phyloP scores from a whole-genome alignment of 2,113 vertebrate species.

The Coracopsis vasa region DNA sequence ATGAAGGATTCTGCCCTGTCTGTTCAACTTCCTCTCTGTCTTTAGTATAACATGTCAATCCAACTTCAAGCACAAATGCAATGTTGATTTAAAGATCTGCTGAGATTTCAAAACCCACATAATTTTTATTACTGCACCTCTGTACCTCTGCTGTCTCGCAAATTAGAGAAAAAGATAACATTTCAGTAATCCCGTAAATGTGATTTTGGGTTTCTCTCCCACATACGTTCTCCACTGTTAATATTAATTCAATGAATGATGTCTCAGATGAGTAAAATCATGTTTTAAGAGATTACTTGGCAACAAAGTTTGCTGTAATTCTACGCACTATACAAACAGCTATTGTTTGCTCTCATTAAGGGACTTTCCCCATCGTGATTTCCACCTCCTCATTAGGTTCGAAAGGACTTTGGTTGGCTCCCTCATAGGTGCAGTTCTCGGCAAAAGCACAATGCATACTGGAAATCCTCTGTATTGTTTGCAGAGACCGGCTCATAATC shows the following conservation, averaged over 20 bases:
- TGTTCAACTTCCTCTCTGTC: background rate
- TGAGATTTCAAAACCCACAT: background rate
- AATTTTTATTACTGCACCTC: background rate
- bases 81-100: background rate
- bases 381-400: conserved; percentile 6
- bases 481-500: conserved; percentile 49
- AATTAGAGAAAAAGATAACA: background rate
- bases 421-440: background rate
- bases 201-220: background rate
- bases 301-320: background rate
- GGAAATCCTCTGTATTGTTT: conserved; percentile 68
- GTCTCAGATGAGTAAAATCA: background rate
- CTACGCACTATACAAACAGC: conserved; percentile 18
- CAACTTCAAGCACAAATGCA: background rate
- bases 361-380: conserved; percentile 14
- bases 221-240: fast-evolving
- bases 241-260: background rate
- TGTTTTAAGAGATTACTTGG: background rate
- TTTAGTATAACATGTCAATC: background rate
- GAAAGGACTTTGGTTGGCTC: conserved; percentile 15
- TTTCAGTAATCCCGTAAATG: background rate
- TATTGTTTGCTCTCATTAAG: conserved; percentile 42
- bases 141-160: background rate
- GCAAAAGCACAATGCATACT: conserved; percentile 34
- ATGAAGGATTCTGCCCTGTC: background rate